Base-by-base conservation (phyloP, 2,113 vertebrate species). In the Nothocercus nigrocapillus region DNA sequence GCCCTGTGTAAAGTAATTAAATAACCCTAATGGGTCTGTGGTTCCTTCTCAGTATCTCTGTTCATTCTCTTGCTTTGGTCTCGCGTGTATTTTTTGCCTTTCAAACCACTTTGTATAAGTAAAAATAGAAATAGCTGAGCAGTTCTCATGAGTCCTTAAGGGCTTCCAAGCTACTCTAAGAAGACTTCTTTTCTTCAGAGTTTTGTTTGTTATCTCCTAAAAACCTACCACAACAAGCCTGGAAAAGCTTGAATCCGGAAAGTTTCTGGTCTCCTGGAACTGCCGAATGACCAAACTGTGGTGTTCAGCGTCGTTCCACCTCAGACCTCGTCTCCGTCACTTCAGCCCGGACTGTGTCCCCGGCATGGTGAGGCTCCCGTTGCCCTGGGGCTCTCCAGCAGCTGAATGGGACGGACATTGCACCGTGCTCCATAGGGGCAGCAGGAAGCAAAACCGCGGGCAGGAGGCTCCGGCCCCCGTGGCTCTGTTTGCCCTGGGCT, bases 1-100 rank as follows among this genome's bases (percentile, higher is more conserved):
- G 54, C 32, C 85, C 73, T 79, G 85, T 84, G 73, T 66, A 64
- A 95, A 76, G 80, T 79, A 82, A 88, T 69, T 61, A 19, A 77
- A 93, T 42, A 54, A 32, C 68, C 54, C 85, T 73, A 77, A 42
- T 44, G 47, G 68, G 73, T 83, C 62, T 69, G 67, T 54, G 84
- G 67, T 49, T 28, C 61, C 62, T 30, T 40, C 49, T 54, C 34
- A 73, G 38, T 64, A 38, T 18, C 34, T 63, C 28, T 40, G 25
- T 51, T 38, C 36, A 42, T n/a, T 49, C 20, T 21, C 34, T 34
- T 78, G 11, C 45, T 34, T 30, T 25, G 30, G 25, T 49, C 27
- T 64, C 45, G 28, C 19, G 36, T 16, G 38, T 73, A 38, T 72
- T 49, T 34, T 54, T 28, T 54, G 30, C 5, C 36, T 54, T 40